Percentiles rank a stretch among this genome's conserved stretches.
Evolutionary conservation across 2,888 invertebrate genomes (phyloP).

Genomic region (Caenorhabditis sp.): DNA sequence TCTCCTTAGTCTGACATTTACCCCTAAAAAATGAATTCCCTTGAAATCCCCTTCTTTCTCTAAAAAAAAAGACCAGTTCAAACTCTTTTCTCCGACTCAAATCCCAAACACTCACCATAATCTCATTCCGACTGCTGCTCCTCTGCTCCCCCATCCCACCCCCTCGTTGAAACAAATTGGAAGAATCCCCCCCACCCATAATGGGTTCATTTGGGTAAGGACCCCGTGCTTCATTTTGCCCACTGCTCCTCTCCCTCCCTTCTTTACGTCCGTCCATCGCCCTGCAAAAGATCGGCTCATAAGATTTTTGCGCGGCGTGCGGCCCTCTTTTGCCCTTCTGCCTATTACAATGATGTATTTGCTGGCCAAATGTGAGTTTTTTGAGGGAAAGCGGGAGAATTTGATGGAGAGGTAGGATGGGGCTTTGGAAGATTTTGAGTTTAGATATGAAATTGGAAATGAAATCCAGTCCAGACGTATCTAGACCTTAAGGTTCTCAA

Average conservation of each 20-base stretch:
- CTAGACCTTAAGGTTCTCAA: too few relatives aligned
- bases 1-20: background rate
- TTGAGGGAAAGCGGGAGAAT: background rate
- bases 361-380: conserved; percentile 43
- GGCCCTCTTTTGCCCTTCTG: background rate
- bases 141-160: conserved; percentile 6
- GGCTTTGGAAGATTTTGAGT: too few relatives aligned
- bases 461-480: too few relatives aligned
- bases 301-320: conserved; percentile 19
- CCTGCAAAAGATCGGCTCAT: conserved; percentile 28
- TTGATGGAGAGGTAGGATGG: too few relatives aligned
- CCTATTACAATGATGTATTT: conserved; percentile 45
- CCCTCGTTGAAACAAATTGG: conserved; percentile 41
- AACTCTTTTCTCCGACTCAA: background rate
- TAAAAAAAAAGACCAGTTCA: too few relatives aligned
- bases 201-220: conserved; percentile 48
- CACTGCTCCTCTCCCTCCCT: background rate
- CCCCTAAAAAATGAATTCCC: too few relatives aligned
- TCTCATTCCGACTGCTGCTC: conserved; percentile 44
- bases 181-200: conserved; percentile 30
- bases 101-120: conserved; percentile 28
- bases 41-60: conserved; percentile 3
- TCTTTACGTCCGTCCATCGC: background rate
- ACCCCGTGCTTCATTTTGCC: conserved; percentile 22
- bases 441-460: too few relatives aligned